Conservation (phyloP, 2,113 vertebrate species). For the Chroicocephalus ridibundus region DNA sequence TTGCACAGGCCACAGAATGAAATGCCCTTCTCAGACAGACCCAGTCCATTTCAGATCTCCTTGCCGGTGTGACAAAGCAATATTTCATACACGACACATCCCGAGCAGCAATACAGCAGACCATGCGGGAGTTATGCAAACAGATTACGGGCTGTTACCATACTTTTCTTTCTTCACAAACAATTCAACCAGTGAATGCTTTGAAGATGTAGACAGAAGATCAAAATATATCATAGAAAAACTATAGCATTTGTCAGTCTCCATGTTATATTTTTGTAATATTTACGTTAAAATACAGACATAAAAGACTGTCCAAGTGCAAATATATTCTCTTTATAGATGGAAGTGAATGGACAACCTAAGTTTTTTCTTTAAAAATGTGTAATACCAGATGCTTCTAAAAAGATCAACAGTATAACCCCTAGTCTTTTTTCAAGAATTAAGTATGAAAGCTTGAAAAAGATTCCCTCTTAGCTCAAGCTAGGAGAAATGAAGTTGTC, state of each 20-base stretch:
- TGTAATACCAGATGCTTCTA: neutral
- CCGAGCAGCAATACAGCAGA: neutral
- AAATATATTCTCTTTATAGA: neutral
- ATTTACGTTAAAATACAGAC: neutral
- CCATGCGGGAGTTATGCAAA: neutral
- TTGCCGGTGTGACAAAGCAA: neutral
- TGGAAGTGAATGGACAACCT: neutral
- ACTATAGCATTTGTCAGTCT: neutral
- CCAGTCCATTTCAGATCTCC: neutral
- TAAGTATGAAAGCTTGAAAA: neutral
- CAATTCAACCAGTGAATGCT: neutral
- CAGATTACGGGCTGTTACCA: neutral
- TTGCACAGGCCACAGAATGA: neutral
- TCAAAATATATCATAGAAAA: neutral
- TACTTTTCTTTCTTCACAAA: neutral
- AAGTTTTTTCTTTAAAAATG: neutral
- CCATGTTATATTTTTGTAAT: neutral
- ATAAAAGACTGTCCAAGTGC: neutral
- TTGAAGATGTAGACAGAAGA: neutral
- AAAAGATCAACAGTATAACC: neutral
- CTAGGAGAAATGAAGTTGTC: neutral
- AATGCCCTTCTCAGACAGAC: neutral
- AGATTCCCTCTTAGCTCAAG: neutral
- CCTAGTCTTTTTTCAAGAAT: neutral
- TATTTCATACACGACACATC: neutral